Conservation (phyloP, 2,113 vertebrate species). For the Sinocyclocheilus anshuiensis region DNA sequence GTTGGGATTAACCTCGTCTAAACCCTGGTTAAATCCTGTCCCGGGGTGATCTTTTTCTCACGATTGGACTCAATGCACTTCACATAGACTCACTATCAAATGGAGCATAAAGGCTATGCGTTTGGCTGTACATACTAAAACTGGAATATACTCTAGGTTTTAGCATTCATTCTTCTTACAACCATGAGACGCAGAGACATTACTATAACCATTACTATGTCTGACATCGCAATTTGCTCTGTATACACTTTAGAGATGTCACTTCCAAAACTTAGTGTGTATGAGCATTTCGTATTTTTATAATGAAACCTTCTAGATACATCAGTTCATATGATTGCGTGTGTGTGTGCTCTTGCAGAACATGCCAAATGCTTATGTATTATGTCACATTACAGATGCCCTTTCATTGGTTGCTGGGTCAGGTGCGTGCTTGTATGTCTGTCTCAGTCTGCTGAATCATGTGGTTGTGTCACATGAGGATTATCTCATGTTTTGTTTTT, state of each 20-base stretch:
- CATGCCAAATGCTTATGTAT: background rate
- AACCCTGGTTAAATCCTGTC: conserved; percentile 29
- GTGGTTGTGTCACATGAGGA: conserved; percentile 45
- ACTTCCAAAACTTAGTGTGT: background rate
- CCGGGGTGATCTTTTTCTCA: background rate
- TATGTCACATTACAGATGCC: conserved; percentile 23
- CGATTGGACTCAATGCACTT: background rate
- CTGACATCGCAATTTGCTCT: background rate
- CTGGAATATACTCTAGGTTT: background rate
- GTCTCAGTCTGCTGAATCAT: conserved; percentile 42
- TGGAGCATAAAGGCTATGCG: background rate
- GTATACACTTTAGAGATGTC: background rate
- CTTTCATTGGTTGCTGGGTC: conserved; percentile 17
- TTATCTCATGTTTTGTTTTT: background rate
- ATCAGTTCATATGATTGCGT: background rate
- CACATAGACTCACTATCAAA: background rate
- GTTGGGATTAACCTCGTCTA: conserved; percentile 32
- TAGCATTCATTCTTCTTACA: background rate
- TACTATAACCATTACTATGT: background rate
- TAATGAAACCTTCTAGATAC: background rate
- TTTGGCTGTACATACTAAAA: background rate
- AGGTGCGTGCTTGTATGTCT: conserved; percentile 32
- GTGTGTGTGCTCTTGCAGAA: background rate
- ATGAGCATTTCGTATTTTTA: background rate
- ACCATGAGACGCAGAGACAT: background rate